phyloP scores from a whole-genome alignment of 2,797 vertebrate genomes.

The Cottoperca gobio region DNA sequence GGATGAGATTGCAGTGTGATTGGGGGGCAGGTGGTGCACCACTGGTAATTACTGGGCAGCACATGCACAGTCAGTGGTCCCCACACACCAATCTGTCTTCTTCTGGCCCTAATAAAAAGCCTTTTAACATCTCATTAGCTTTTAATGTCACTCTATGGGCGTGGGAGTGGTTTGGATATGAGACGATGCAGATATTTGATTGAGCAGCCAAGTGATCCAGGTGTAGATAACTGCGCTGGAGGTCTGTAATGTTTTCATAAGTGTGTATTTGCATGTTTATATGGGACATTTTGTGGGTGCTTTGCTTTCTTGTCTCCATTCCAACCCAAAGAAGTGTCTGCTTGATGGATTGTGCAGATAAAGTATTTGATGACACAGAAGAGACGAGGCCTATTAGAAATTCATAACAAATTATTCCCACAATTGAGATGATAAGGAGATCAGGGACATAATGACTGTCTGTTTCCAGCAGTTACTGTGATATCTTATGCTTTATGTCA shows the following conservation, averaged over 20 bases:
- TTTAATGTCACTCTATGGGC: conserved; percentile 52
- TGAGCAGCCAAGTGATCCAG: conserved; percentile 25
- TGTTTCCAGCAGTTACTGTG: conserved; percentile 32
- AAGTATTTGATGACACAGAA: conserved; percentile 56
- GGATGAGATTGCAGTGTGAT: conserved; percentile 14
- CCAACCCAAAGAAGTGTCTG: conserved; percentile 19
- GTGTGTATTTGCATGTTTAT: conserved; percentile 32
- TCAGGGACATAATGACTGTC: conserved; percentile 57
- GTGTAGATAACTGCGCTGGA: conserved; percentile 29
- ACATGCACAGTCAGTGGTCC: conserved; percentile 74
- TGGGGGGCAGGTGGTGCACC: conserved; percentile 79
- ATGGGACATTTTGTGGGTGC: conserved; percentile 15
- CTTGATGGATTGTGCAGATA: conserved; percentile 60
- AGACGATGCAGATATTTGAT: conserved; percentile 15
- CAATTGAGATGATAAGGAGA: conserved; percentile 59
- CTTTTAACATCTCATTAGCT: conserved; percentile 80
- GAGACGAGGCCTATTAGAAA: conserved; percentile 62
- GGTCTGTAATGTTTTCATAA: conserved; percentile 22
- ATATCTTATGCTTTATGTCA: conserved; percentile 32
- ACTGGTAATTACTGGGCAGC: conserved; percentile 63
- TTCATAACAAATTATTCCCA: conserved; percentile 73
- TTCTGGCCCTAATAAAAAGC: conserved; percentile 78
- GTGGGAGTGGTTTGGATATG: conserved; percentile 34
- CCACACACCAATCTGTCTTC: conserved; percentile 77
- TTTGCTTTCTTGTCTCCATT: conserved; percentile 8